Conservation (phyloP, 2,888 invertebrate species). For the Sminthurides aquaticus region DNA sequence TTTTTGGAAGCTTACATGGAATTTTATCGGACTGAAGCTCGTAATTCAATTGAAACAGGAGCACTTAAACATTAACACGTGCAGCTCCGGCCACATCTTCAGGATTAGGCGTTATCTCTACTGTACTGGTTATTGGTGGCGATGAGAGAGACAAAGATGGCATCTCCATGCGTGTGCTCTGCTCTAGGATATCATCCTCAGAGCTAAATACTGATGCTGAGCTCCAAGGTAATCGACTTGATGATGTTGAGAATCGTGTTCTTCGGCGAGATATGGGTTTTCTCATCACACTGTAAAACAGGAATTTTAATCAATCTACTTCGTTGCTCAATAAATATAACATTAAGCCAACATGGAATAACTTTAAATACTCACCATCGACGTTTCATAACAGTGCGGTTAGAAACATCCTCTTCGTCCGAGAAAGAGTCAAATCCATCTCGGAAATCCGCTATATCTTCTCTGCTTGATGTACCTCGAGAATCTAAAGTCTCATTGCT, state of each 20-base stretch:
- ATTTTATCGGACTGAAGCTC: too few relatives aligned
- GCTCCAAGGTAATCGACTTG: constrained; percentile 21
- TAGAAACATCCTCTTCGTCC: constrained; percentile 36
- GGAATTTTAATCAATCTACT: too few relatives aligned
- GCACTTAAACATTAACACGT: constrained; percentile 20
- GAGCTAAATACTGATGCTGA: constrained; percentile 37
- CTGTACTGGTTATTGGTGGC: neutral
- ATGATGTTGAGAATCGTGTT: constrained; percentile 31
- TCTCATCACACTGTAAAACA: constrained; percentile 31
- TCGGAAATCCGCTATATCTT: constrained; percentile 40
- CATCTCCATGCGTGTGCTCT: neutral
- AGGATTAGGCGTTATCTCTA: constrained; percentile 13
- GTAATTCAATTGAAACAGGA: too few relatives aligned
- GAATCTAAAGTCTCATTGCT: constrained; percentile 44
- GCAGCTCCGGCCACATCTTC: constrained; percentile 16
- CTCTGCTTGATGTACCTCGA: constrained; percentile 42
- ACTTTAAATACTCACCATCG: constrained; percentile 40
- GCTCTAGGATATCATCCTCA: constrained; percentile 32
- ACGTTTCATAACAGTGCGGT: constrained; percentile 36
- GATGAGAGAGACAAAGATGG: neutral
- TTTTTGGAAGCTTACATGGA: too few relatives aligned
- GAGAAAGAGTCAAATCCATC: constrained; percentile 39
- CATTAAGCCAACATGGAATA: neutral
- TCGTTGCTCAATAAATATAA: neutral
- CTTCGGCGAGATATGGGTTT: constrained; percentile 38